Evolutionary conservation across 92 coral and sea anemone species (phyloP).

Genomic region (Virgularia gustaviana): DNA sequence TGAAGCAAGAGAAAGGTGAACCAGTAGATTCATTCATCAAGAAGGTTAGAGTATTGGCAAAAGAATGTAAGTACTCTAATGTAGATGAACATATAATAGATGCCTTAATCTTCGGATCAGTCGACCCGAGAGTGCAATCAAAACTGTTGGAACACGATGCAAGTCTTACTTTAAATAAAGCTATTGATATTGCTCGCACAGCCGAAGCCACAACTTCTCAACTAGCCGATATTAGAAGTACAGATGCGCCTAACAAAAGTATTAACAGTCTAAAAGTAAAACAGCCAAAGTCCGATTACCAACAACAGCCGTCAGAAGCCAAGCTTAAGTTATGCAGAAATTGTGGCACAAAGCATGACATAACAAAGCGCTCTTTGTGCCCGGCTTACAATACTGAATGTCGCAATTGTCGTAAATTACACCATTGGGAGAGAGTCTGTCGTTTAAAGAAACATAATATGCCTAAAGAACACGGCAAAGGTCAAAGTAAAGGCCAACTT

Average conservation of each 20-base stretch:
- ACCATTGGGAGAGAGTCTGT: conserved; percentile 44
- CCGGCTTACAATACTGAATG: conserved; percentile 39
- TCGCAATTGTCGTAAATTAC: conserved; percentile 15
- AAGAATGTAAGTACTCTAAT: conserved; percentile 6
- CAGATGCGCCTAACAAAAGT: conserved; percentile 18
- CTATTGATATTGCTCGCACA: conserved; percentile 34
- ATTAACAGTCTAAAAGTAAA: conserved; percentile 27
- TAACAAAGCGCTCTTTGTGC: conserved; percentile 23
- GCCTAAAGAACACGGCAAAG: neutral
- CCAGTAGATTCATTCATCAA: conserved; percentile 16
- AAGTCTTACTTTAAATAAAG: conserved; percentile 11
- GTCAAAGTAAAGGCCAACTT: too few relatives aligned
- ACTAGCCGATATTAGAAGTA: conserved; percentile 32
- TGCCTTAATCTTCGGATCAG: conserved; percentile 14
- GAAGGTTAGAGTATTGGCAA: conserved; percentile 14
- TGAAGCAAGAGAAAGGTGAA: conserved; percentile 32
- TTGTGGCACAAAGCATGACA: conserved; percentile 23
- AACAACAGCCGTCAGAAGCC: conserved; percentile 21
- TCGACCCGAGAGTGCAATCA: conserved; percentile 8
- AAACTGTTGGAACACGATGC: conserved; percentile 39
- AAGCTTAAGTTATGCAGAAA: conserved; percentile 19
- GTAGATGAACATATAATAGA: conserved; percentile 2
- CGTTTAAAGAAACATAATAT: conserved; percentile 11
- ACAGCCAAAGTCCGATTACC: conserved; percentile 22
- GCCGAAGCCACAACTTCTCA: conserved; percentile 38